A percentile compares a stretch with the other conserved stretches of the same genome.
Conservation (phyloP, 1,140 invertebrate species). For the Colletes gigas region DNA sequence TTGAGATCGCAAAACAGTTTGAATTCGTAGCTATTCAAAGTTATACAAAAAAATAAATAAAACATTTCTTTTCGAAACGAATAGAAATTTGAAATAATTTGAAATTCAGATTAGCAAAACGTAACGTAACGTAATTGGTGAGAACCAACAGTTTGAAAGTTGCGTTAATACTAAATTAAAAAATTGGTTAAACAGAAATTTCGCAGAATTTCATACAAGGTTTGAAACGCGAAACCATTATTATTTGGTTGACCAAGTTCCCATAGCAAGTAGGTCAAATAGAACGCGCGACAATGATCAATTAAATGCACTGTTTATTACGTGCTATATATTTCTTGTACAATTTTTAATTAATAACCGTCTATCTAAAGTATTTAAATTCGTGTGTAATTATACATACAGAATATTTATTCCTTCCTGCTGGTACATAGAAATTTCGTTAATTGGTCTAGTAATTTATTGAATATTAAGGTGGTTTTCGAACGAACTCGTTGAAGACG, state of each 20-base stretch:
- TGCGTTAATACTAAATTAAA: background rate
- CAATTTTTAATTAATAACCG: no score
- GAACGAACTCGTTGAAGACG: background rate
- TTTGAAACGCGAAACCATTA: conserved; percentile 6
- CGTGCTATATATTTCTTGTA: no score
- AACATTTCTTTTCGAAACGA: no score
- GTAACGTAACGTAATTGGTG: no score
- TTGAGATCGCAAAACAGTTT: background rate
- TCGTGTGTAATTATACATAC: no score
- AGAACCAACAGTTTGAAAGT: no score
- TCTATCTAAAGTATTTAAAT: no score
- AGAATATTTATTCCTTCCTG: background rate
- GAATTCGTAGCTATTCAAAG: background rate
- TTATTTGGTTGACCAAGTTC: background rate
- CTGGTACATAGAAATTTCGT: background rate
- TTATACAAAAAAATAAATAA: background rate
- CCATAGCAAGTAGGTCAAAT: no score
- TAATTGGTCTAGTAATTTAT: background rate
- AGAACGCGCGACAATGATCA: no score
- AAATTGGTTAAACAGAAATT: background rate
- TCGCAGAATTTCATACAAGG: background rate
- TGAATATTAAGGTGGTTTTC: background rate
- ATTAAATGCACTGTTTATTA: no score
- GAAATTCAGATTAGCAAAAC: background rate
- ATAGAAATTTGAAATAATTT: no score